A percentile compares a stretch with the other conserved stretches of the same genome.
Evolutionary conservation across 1,140 invertebrate genomes (phyloP).

Genomic region (Ips typographus): DNA sequence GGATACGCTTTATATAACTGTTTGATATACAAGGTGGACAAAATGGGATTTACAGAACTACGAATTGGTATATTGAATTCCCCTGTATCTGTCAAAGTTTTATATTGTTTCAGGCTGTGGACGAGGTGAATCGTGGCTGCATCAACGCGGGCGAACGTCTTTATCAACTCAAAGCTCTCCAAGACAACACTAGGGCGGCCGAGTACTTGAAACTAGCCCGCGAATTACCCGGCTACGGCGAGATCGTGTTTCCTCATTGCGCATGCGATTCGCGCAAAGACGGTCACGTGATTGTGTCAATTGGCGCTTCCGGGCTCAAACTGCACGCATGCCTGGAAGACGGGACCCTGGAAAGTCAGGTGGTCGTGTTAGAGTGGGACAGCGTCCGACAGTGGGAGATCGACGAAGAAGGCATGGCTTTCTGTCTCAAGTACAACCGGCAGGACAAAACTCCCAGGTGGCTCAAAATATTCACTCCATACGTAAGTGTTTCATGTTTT

Average conservation of each 20-base stretch:
- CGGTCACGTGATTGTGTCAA: constrained; percentile 82
- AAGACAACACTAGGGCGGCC: constrained; percentile 82
- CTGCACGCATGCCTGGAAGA: constrained; percentile 87
- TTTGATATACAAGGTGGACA: too few species aligned
- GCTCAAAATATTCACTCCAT: constrained; percentile 88
- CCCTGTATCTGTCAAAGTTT: background rate
- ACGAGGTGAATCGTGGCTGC: constrained; percentile 92
- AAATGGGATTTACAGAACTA: too few species aligned
- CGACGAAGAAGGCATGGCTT: constrained; percentile 88
- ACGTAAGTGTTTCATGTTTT: constrained; percentile 67
- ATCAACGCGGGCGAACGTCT: constrained; percentile 85
- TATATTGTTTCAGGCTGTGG: constrained; percentile 73
- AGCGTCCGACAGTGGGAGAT: constrained; percentile 81
- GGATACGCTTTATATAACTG: too few species aligned
- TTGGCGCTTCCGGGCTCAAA: constrained; percentile 73
- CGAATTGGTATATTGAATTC: too few species aligned
- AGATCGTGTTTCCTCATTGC: constrained; percentile 93
- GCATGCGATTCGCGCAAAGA: constrained; percentile 91
- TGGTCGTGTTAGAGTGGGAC: constrained; percentile 83
- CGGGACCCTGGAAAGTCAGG: constrained; percentile 77
- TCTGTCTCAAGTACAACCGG: constrained; percentile 84
- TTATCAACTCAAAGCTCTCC: constrained; percentile 93
- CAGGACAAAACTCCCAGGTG: constrained; percentile 79
- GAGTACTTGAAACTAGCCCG: constrained; percentile 88
- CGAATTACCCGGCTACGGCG: constrained; percentile 86